phyloP scores from a whole-genome alignment of 2,797 vertebrate genomes.

The Eleutherodactylus coqui region DNA sequence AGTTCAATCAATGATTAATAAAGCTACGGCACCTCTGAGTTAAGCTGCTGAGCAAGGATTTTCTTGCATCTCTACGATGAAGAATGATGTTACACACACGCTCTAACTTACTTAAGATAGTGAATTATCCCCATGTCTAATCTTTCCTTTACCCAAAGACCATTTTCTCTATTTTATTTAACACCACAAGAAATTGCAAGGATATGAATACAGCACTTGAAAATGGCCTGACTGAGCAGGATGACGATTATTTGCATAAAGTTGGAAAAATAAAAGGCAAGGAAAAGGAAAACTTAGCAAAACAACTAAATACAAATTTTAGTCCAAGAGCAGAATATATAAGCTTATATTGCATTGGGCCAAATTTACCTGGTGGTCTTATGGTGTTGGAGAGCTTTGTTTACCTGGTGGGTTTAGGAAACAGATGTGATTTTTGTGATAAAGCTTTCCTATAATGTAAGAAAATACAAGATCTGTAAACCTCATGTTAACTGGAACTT shows the following conservation, averaged over 20 bases:
- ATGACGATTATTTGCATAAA: background rate
- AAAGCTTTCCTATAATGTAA: background rate
- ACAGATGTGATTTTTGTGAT: background rate
- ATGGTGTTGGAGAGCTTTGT: background rate
- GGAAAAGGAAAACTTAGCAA: background rate
- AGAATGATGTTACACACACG: constrained; percentile 45
- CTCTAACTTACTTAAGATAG: constrained; percentile 43
- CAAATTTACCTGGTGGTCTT: background rate
- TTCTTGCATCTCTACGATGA: constrained; percentile 45
- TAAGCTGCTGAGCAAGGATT: constrained; percentile 51
- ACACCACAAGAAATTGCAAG: background rate
- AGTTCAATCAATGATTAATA: constrained; percentile 59
- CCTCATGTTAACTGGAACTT: too few species aligned
- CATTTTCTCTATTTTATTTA: constrained; percentile 14
- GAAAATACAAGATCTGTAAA: background rate
- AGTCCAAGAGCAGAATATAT: background rate
- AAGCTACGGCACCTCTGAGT: constrained; percentile 41
- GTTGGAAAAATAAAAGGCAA: background rate
- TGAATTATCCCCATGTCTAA: constrained; percentile 48
- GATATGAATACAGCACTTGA: background rate
- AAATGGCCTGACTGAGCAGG: background rate
- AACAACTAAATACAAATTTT: background rate
- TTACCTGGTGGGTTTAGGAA: background rate
- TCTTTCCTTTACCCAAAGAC: constrained; percentile 18
- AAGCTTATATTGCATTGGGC: background rate